These are phyloP conservation scores for Scleropages formosus DNA, from an alignment of 2,797 vertebrate genomes.

Conservation along the genomic window DNA sequence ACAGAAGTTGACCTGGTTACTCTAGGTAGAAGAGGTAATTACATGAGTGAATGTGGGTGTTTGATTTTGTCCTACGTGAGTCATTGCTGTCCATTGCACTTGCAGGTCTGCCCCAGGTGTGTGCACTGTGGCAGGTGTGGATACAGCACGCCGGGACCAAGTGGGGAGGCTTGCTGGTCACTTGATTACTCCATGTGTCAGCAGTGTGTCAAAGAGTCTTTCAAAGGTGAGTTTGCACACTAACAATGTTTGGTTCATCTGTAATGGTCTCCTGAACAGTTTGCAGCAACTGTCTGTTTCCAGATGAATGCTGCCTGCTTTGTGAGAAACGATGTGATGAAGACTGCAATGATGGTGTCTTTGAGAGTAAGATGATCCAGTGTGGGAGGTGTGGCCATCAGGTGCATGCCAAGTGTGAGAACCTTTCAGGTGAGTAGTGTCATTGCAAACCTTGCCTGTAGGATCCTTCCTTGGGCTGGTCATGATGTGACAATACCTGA, in stretches of 20 bases:
- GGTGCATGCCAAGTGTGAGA: constrained; percentile 86
- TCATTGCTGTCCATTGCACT: too few species aligned
- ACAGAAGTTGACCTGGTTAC: too few species aligned
- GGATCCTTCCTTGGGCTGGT: background rate
- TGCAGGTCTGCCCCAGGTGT: constrained; percentile 82
- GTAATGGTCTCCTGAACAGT: background rate
- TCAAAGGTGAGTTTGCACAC: constrained; percentile 68
- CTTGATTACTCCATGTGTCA: constrained; percentile 81
- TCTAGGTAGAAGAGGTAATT: too few species aligned
- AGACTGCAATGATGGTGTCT: constrained; percentile 57
- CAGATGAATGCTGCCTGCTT: constrained; percentile 86
- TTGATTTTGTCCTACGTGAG: too few species aligned
- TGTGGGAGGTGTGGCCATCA: constrained; percentile 81
- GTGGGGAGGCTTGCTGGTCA: constrained; percentile 77
- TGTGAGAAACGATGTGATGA: constrained; percentile 72
- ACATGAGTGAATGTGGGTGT: too few species aligned
- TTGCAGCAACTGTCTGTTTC: background rate
- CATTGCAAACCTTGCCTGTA: background rate
- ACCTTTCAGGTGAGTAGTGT: constrained; percentile 73
- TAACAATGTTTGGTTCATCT: background rate
- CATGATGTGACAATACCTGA: background rate
- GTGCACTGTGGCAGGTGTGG: constrained; percentile 89
- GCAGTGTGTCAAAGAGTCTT: constrained; percentile 73
- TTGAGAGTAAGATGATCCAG: constrained; percentile 78
- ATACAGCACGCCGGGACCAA: constrained; percentile 80